Evolutionary conservation across 2,797 vertebrate species (phyloP), one percentile per base, ranked within the genome.

Genomic region (Dromococcyx pavoninus): DNA sequence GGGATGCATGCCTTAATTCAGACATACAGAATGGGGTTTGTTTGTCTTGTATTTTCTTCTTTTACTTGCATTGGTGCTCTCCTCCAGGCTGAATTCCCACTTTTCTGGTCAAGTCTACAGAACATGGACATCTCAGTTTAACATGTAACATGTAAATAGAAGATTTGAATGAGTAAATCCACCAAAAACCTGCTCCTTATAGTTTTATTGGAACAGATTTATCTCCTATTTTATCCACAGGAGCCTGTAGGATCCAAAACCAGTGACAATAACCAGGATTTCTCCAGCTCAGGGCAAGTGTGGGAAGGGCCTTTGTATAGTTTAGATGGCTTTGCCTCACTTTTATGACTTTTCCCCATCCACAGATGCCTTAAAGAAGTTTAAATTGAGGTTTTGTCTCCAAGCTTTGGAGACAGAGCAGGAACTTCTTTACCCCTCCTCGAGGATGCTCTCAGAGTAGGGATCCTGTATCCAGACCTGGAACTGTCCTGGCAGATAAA

Each of bases 111-210:
- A 19, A 13, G 39, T 3, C 58, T 62, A 62, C 22, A 61, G 65
- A 19, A 33, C 5, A 0, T 0, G 21, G 46, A 58, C 24, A 30
- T 7, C 28, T 30, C 7, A 11, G 18, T 11, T 64, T 17, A 35
- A 51, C 4, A 2, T 5, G 15, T 17, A 53, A 14, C 35, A 14
- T 7, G 9, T 2, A 76, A n/a, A 23, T 6, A 19, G 4, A 39
- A 41, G 37, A 7, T 27, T 0, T 17, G 41, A 54, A 0, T 5
- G 2, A 39, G n/a, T 3, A n/a, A 65, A 94, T 57, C 32, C 46
- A 46, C 9, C 50, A n/a, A 14, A 46, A 32, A 56, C 11, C 14
- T 17, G 15, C 17, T 11, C 18, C n/a, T 80, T 12, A 23, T 1
- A 17, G 37, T 41, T 57, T 43, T 27, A n/a, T 9, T 17, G 30